These are phyloP conservation scores for Coregonus suidteri DNA, from an alignment of 2,797 vertebrate genomes.

Conservation along the genomic window DNA sequence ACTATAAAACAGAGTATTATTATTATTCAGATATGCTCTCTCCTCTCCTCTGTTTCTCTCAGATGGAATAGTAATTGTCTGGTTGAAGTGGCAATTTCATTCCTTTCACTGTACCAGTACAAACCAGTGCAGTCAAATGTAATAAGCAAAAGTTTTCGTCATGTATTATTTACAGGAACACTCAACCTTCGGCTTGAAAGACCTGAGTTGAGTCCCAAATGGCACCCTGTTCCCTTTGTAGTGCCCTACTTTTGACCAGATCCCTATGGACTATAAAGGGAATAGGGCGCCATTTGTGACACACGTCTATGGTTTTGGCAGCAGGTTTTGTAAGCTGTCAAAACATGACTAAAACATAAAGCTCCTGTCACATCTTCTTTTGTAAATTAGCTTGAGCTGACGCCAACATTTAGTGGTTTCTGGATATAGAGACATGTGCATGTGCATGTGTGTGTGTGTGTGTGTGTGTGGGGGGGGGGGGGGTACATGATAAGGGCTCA, in stretches of 20 bases:
- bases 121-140: background rate
- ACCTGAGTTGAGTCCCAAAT: no score
- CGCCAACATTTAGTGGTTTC: background rate
- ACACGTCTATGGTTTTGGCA: background rate
- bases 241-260: background rate
- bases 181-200: background rate
- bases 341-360: background rate
- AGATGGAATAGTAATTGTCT: background rate
- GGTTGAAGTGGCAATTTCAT: background rate
- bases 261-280: background rate
- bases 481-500: slow-evolving; percentile 38
- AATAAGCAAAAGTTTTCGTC: slow-evolving; percentile 4
- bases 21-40: background rate
- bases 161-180: background rate
- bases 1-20: background rate
- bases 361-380: background rate
- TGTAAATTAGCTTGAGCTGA: background rate
- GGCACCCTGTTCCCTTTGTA: background rate
- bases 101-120: background rate
- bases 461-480: background rate
- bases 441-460: no score
- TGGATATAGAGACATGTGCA: background rate
- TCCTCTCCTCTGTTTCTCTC: background rate
- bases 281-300: background rate
- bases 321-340: background rate